Percentiles rank a stretch among this genome's conserved stretches.
Conservation (phyloP, 2,797 vertebrate genomes). For the Sebastes alutus region DNA sequence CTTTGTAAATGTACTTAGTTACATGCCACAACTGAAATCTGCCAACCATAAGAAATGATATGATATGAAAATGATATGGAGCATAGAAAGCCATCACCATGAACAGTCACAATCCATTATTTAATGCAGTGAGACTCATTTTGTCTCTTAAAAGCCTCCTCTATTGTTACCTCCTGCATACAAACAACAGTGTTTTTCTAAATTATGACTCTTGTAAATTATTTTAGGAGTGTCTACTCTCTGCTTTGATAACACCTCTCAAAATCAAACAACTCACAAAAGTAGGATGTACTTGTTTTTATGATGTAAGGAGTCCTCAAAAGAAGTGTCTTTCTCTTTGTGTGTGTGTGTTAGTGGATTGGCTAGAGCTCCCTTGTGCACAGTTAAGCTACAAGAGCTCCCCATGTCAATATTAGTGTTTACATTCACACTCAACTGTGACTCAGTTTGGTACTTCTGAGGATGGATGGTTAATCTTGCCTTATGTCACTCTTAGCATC, state of each 20-base stretch:
- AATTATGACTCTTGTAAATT: constrained; percentile 27
- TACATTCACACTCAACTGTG: constrained; percentile 64
- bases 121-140: neutral
- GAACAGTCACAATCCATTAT: neutral
- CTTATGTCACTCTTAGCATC: constrained; percentile 71
- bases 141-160: neutral
- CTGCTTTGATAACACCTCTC: constrained; percentile 22
- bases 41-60: constrained; percentile 29
- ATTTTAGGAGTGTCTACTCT: constrained; percentile 19
- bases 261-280: constrained; percentile 24
- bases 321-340: constrained; percentile 27
- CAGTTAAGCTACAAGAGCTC: constrained; percentile 64
- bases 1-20: neutral
- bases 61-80: constrained; percentile 6
- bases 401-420: constrained; percentile 73
- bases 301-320: constrained; percentile 22
- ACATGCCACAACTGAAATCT: constrained; percentile 15
- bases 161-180: neutral
- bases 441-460: constrained; percentile 68
- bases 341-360: constrained; percentile 37
- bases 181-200: neutral
- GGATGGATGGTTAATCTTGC: constrained; percentile 73
- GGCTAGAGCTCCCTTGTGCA: constrained; percentile 50
- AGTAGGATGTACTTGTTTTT: neutral
- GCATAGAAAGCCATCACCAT: neutral